Percentiles rank a stretch among this genome's conserved stretches.
phyloP scores from a whole-genome alignment of 2,113 vertebrate genomes.

The Macroglossus sobrinus region DNA sequence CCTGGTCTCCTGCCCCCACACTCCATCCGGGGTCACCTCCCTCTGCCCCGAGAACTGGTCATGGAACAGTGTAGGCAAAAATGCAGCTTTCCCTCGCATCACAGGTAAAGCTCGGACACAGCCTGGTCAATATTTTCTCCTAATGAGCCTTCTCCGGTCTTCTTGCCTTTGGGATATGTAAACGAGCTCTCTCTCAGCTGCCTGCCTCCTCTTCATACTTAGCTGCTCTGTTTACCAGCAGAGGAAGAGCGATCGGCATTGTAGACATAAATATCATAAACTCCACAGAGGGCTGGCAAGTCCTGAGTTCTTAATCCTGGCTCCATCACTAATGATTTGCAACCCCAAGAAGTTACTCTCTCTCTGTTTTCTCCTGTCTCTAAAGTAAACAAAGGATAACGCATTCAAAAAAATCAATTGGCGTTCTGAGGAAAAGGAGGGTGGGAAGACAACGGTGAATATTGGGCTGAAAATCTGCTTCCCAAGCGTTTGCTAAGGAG shows the following conservation, averaged over 20 bases:
- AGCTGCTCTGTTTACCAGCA: conserved; percentile 11
- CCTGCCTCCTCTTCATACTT: neutral
- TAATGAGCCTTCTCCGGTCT: conserved; percentile 4
- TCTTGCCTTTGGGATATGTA: neutral
- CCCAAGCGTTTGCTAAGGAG: neutral
- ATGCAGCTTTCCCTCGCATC: neutral
- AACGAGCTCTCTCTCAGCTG: neutral
- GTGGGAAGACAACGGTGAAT: neutral
- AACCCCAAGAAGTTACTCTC: conserved; percentile 14
- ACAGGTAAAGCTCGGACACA: neutral
- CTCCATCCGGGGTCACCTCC: neutral
- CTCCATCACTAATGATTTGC: neutral
- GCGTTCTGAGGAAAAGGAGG: neutral
- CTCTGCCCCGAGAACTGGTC: neutral
- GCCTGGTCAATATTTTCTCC: neutral
- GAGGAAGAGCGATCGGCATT: neutral
- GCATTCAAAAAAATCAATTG: conserved; percentile 1
- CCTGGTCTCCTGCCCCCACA: neutral
- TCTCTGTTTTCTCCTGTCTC: conserved; percentile 20
- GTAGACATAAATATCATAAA: neutral
- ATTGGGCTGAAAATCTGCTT: neutral
- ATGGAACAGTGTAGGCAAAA: neutral
- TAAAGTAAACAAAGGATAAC: conserved; percentile 47
- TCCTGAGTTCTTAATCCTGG: neutral
- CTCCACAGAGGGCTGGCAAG: neutral